These are phyloP conservation scores for Trididemnum nubilum DNA, from an alignment of 23 tunicate species.

Conservation along the genomic window DNA sequence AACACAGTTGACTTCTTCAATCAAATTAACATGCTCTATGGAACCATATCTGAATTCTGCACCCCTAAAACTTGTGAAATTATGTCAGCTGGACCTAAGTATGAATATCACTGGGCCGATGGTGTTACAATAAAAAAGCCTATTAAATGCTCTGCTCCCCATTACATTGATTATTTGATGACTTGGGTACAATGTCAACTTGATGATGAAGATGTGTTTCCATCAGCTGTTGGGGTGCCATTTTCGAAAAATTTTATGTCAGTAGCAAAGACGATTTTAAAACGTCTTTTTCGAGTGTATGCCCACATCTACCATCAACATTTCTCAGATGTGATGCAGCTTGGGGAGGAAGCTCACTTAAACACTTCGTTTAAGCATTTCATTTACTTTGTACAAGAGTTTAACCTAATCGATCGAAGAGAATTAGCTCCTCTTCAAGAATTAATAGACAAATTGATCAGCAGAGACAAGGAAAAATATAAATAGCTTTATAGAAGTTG, in stretches of 20 bases:
- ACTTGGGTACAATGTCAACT: conserved; percentile 97
- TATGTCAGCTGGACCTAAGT: conserved; percentile 97
- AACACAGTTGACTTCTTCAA: conserved; percentile 97
- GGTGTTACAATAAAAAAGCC: conserved; percentile 92
- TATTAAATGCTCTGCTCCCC: conserved; percentile 87
- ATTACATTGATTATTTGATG: conserved; percentile 95
- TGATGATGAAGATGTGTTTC: conserved; percentile 90
- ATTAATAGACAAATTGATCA: conserved; percentile 82
- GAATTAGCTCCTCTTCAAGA: conserved; percentile 96
- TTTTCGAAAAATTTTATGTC: conserved; percentile 90
- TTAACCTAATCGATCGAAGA: conserved; percentile 75
- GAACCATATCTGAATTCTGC: conserved; percentile 87
- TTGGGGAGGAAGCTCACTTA: conserved; percentile 94
- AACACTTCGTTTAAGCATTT: conserved; percentile 98
- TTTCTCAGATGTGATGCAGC: conserved; percentile 77
- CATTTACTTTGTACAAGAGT: conserved; percentile 93
- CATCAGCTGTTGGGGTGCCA: conserved; percentile 91
- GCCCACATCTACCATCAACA: conserved; percentile 98
- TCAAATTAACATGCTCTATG: conserved; percentile 96
- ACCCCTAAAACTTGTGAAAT: conserved; percentile 85
- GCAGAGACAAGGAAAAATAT: conserved; percentile 84
- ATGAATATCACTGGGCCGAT: conserved; percentile 98
- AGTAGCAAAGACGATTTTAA: conserved; percentile 88
- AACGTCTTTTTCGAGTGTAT: conserved; percentile 90
- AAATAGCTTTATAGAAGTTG: conserved; percentile 45